Percentiles rank a stretch among this genome's conserved stretches.
Conservation (phyloP, 2,797 vertebrate genomes). For the Ctenosaura bakeri region DNA sequence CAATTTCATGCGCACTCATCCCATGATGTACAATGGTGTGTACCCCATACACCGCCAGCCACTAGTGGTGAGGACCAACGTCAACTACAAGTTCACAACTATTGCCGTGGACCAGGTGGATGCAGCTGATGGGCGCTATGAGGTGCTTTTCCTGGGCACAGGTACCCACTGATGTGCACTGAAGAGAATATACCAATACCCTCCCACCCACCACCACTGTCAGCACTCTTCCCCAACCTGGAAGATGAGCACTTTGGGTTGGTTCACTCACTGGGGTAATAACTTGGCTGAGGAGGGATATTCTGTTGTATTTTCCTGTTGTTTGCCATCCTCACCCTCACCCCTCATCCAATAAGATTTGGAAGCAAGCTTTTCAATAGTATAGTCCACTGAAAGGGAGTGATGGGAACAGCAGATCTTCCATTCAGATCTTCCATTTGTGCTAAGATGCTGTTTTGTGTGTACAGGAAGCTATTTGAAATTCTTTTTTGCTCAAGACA, state of each 20-base stretch:
- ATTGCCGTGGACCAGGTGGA: slow-evolving; percentile 98
- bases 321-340: not conserved
- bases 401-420: not conserved
- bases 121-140: slow-evolving; percentile 96
- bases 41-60: slow-evolving; percentile 97
- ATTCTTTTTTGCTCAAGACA: not conserved
- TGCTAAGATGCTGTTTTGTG: not conserved
- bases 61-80: slow-evolving; percentile 94
- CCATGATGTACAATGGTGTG: slow-evolving; percentile 95
- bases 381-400: not conserved
- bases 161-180: slow-evolving; percentile 86
- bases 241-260: slow-evolving; percentile 7
- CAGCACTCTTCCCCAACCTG: slow-evolving; percentile 59
- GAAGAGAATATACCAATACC: slow-evolving; percentile 74
- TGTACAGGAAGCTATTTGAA: not conserved
- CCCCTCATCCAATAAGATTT: not conserved
- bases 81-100: slow-evolving; percentile 97
- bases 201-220: slow-evolving; percentile 35
- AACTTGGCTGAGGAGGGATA: not conserved
- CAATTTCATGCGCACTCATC: slow-evolving; percentile 98
- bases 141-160: slow-evolving; percentile 99
- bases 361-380: not conserved
- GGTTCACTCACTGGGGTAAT: not conserved
- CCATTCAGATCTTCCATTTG: not conserved
- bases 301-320: not conserved